Evolutionary conservation across 37 sponge, comb jelly and placozoan species (phyloP).

Genomic region (Eunapius fragilis): DNA sequence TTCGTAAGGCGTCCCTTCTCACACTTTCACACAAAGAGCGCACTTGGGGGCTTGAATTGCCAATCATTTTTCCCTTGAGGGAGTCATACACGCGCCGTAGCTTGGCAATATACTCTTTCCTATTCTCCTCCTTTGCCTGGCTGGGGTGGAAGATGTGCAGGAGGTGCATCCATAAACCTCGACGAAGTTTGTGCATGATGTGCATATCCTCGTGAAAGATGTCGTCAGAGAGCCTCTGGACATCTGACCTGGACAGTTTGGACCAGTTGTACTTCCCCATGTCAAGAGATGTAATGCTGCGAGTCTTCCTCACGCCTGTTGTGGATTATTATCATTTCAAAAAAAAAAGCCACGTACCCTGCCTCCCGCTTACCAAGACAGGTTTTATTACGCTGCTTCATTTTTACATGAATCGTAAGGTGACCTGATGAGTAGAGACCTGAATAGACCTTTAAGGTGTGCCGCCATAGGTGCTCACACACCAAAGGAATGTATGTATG

Average conservation of each 20-base stretch:
- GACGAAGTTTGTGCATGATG: conserved; percentile 26
- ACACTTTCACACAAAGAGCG: conserved; percentile 34
- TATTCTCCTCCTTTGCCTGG: conserved; percentile 35
- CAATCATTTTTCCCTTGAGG: conserved; percentile 40
- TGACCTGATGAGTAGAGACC: background rate
- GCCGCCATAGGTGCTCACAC: background rate
- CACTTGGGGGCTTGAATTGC: background rate
- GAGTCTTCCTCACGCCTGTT: background rate
- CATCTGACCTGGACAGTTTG: background rate
- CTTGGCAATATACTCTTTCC: conserved; percentile 39
- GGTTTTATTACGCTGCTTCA: background rate
- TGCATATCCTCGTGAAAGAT: conserved; percentile 36
- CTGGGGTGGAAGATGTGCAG: conserved; percentile 67
- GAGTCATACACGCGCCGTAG: conserved; percentile 49
- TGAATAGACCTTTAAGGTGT: background rate
- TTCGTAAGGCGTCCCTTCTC: conserved; percentile 65
- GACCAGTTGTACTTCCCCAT: background rate
- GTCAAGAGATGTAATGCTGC: background rate
- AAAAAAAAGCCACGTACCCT: background rate
- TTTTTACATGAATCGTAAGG: background rate
- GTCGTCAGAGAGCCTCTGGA: background rate
- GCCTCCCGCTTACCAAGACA: background rate
- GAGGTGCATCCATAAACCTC: conserved; percentile 57
- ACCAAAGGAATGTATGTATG: background rate
- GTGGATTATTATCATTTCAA: background rate